Base-by-base conservation (phyloP, 2,888 invertebrate species). In the Exephanes ischioxanthus region DNA sequence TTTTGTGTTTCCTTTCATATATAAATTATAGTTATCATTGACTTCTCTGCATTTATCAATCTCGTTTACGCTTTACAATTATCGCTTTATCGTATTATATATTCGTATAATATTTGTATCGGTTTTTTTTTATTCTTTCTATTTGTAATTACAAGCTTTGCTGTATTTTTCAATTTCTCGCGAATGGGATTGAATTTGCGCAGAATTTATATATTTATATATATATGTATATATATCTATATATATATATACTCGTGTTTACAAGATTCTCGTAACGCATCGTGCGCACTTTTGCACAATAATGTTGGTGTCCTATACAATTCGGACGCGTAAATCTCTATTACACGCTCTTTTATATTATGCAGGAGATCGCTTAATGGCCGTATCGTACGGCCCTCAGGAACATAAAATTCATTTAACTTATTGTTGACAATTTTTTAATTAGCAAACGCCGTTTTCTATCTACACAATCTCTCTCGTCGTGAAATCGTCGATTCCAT, bases 281-380 rank as follows among this genome's bases (percentile, higher is more conserved):
- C 55, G 68, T 76, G 48, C 72, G 61, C 19, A 48, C 55, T 75
- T 70, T 68, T 55, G n/a, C 48, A 79, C 48, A 7, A 48, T 61
- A 79, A n/a, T 48, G 37, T 78, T 19, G 33, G 66, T 66, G 75
- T 55, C 66, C 58, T 63, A 72, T 67, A 72, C 41, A 79, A 72
- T 71, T 71, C n/a, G 63, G 55, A 76, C 70, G 53, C 68, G 68
- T 71, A 66, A n/a, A 53, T 9, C 63, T 55, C 16, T 63, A 16
- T 63, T 63, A 33, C 53, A 78, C 75, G 75, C 71, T 66, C 19
- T 11, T 76, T 77, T 77, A 71, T 80, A 77, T 91, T 91, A 92
- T 91, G 91, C 91, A 91, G 91, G 93, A 93, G 93, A 93, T 93
- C 92, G 92, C 90, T 91, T 88, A 87, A 86, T 91, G 89, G 91